These are phyloP conservation scores for Urocitellus parryii DNA, from an alignment of 2,113 vertebrate species.

Conservation along the genomic window DNA sequence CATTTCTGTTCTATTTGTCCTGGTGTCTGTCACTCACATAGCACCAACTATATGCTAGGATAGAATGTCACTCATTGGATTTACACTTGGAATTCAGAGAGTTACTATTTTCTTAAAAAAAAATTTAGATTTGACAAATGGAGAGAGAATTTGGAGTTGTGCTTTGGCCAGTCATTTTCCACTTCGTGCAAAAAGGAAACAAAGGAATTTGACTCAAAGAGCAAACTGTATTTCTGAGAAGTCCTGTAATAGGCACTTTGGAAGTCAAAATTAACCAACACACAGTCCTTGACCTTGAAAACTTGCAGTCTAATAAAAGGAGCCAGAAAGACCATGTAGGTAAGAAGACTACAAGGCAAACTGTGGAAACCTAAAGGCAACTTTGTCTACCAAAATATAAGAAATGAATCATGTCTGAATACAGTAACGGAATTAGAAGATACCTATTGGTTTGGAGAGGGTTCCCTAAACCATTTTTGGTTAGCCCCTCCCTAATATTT, in stretches of 20 bases:
- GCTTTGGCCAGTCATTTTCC: not conserved
- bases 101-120: not conserved
- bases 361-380: not conserved
- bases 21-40: not conserved
- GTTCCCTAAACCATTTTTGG: not conserved
- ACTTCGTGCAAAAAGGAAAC: not conserved
- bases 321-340: not conserved
- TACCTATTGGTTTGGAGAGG: not conserved
- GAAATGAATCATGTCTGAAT: not conserved
- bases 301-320: not conserved
- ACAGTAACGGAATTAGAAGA: not conserved
- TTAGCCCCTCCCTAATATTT: not conserved
- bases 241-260: not conserved
- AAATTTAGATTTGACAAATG: not conserved
- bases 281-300: not conserved
- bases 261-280: conserved; percentile 4
- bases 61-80: not conserved
- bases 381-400: not conserved
- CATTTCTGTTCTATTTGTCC: not conserved
- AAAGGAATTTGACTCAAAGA: conserved; percentile 37
- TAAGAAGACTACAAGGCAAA: not conserved
- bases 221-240: not conserved
- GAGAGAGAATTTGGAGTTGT: not conserved
- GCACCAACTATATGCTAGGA: not conserved
- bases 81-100: not conserved